A percentile compares a stretch with the other conserved stretches of the same genome.
These are phyloP conservation scores for Zaprionus tsacasi DNA, from an alignment of 1,140 invertebrate genomes.

Conservation along the genomic window DNA sequence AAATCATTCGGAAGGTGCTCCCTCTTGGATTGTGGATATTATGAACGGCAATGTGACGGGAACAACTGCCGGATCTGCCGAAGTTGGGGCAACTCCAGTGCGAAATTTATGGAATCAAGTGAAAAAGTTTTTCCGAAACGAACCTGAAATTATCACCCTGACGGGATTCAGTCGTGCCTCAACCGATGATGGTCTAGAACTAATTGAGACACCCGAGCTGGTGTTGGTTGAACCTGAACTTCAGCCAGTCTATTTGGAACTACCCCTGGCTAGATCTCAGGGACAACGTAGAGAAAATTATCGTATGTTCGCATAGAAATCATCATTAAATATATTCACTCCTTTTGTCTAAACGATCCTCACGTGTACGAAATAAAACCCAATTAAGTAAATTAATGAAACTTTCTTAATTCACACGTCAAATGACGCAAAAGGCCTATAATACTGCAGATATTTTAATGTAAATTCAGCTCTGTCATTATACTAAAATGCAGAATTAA, in stretches of 20 bases:
- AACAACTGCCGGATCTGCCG: neutral
- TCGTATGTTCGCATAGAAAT: neutral
- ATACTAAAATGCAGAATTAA: constrained; percentile 6
- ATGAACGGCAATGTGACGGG: neutral
- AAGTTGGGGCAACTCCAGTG: neutral
- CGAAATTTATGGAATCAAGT: neutral
- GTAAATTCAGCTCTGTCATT: neutral
- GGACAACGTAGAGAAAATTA: neutral
- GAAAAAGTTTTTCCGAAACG: neutral
- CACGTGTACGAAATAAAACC: constrained; percentile 14
- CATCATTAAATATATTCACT: too few species aligned
- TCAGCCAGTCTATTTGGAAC: constrained; percentile 9
- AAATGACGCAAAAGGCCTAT: constrained; percentile 1
- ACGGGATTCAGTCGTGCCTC: neutral
- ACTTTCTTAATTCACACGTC: constrained; percentile 40
- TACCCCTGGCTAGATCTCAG: neutral
- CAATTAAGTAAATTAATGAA: constrained; percentile 29
- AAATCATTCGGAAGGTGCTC: neutral
- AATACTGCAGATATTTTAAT: constrained; percentile 23
- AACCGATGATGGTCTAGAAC: neutral
- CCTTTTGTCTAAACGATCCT: neutral
- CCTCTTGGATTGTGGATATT: neutral
- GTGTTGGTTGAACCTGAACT: neutral
- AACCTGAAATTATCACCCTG: constrained; percentile 5
- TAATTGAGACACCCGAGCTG: neutral